Evolutionary conservation across 2,888 invertebrate genomes (phyloP), one percentile per base, ranked within the genome.

Genomic region (Punctoribates punctum): DNA sequence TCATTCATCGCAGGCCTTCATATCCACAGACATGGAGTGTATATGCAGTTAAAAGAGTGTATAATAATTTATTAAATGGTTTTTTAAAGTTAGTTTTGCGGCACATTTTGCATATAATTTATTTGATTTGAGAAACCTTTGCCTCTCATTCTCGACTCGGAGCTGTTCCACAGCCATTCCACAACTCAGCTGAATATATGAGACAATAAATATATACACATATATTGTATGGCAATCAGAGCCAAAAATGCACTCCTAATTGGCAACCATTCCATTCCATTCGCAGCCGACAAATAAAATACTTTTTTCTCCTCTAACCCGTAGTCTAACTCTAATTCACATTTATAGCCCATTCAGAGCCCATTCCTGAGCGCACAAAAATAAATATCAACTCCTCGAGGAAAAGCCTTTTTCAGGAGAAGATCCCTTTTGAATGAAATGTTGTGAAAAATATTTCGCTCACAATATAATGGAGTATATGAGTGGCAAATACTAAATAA

Each of bases 251-350:
- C 17, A 65, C 65, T 65, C 34, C 27, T 65, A 65, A 65, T 65
- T 65, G 65, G 65, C 65, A 65, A 34, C 65, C 65, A 65, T 65
- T 65, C 65, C 65, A 65, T 65, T 65, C 65, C 57, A 23, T 11
- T 25, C 20, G 23, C 25, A 57, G 23, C 51, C n/a, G n/a, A 57
- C 23, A 57, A 23, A 57, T 23, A 57, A 57, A 23, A 57, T 65
- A 65, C 65, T 34, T 65, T 65, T 65, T 13, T 34, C 29, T 65
- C 34, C 11, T 20, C 34, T n/a, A n/a, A 17, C 34, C 34, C 9
- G 5, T 3, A 3, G 2, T 25, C 57, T 57, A 6, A 23, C 57
- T 57, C 57, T 25, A 13, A 23, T 23, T 57, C 11, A 13, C 23
- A 20, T 57, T 23, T 57, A 23, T 25, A 57, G 57, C 57, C 23